Evolutionary conservation across 2,113 vertebrate genomes (phyloP).

Genomic region (Narcine bancroftii): DNA sequence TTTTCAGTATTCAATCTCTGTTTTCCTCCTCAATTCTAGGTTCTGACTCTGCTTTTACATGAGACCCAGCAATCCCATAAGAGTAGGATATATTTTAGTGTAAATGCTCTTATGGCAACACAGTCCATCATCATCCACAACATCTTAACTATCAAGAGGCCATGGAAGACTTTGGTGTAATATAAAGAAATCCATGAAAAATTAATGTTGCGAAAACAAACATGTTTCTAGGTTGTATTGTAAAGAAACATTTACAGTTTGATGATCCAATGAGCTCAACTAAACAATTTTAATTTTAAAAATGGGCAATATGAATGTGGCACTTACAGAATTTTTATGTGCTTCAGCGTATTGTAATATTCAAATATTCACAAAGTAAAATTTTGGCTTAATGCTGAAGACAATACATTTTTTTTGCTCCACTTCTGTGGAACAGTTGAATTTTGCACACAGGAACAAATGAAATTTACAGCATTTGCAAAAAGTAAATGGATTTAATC

Average conservation of each 20-base stretch:
- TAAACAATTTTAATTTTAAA: not conserved
- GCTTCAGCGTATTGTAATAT: not conserved
- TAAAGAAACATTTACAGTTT: not conserved
- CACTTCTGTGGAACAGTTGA: not conserved
- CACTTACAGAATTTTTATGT: not conserved
- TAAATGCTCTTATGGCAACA: conserved; percentile 17
- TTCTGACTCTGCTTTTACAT: not conserved
- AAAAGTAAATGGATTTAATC: not conserved
- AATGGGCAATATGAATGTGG: not conserved
- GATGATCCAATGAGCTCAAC: not conserved
- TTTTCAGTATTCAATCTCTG: conserved; percentile 28
- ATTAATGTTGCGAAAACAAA: too few species aligned
- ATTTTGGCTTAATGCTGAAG: not conserved
- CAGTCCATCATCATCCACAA: not conserved
- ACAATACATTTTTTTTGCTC: not conserved
- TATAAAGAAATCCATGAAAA: too few species aligned
- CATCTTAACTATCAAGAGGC: not conserved
- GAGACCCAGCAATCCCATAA: not conserved
- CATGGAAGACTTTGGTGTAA: not conserved
- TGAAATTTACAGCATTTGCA: not conserved
- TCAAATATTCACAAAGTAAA: not conserved
- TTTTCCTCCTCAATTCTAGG: not conserved
- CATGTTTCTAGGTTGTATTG: not conserved
- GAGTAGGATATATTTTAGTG: not conserved
- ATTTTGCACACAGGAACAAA: not conserved